A percentile compares a stretch with the other conserved stretches of the same genome.
Conservation (phyloP, 2,113 vertebrate species). For the Lophura nycthemera region DNA sequence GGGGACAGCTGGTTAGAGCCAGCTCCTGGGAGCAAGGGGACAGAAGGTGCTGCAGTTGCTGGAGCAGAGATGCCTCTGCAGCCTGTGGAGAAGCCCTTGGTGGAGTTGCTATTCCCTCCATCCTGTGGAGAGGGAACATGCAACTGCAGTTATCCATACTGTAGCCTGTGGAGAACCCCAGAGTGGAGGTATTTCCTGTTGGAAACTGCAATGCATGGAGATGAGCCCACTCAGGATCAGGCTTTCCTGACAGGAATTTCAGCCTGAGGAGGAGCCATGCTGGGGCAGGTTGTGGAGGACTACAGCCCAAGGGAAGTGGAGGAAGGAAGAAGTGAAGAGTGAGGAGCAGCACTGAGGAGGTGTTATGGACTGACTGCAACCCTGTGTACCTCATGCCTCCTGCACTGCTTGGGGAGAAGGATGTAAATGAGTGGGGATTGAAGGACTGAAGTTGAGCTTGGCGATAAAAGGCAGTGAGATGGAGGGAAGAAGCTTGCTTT, state of each 20-base stretch:
- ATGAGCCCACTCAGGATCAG: neutral
- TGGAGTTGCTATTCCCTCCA: neutral
- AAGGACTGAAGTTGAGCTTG: neutral
- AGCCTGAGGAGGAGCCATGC: too few relatives aligned
- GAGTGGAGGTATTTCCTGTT: neutral
- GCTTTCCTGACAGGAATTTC: neutral
- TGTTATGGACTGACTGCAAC: neutral
- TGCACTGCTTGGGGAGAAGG: neutral
- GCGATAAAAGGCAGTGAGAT: neutral
- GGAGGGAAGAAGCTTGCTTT: neutral
- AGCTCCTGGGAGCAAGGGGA: neutral
- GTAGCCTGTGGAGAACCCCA: neutral
- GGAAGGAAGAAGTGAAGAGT: neutral
- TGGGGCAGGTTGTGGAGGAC: neutral
- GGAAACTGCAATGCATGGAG: neutral
- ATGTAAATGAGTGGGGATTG: neutral
- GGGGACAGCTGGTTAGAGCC: neutral
- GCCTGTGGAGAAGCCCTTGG: neutral
- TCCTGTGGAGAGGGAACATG: neutral
- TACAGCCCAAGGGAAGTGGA: neutral
- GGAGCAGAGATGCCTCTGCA: neutral
- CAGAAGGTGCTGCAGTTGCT: neutral
- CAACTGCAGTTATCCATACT: neutral
- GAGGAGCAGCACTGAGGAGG: neutral
- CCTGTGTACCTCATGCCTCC: neutral